Conservation (phyloP, 2,797 vertebrate species). For the Corythornis leucogaster region DNA sequence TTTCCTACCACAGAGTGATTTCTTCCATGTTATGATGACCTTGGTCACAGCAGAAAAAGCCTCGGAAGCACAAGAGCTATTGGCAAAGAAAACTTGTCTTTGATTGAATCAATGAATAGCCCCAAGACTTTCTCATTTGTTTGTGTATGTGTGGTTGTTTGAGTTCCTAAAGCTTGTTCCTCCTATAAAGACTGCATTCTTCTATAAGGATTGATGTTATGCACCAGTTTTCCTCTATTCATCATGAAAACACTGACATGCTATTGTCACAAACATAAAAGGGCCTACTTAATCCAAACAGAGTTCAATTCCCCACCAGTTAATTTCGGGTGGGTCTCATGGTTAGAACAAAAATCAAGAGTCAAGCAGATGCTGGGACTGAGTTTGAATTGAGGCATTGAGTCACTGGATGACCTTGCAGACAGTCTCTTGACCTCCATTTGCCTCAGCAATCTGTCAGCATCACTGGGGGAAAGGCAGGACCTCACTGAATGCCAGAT, state of each 20-base stretch:
- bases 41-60: slow-evolving; percentile 2
- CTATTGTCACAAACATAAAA: slow-evolving; percentile 26
- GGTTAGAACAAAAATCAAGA: slow-evolving; percentile 8
- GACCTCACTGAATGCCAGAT: background rate
- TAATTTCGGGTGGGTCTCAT: background rate
- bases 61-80: slow-evolving; percentile 5
- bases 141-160: background rate
- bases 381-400: slow-evolving; percentile 19
- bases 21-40: slow-evolving; percentile 13
- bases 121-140: background rate
- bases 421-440: slow-evolving; percentile 7
- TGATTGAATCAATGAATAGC: background rate
- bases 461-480: background rate
- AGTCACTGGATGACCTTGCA: background rate
- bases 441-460: background rate
- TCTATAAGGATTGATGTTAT: background rate
- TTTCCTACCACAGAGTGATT: background rate
- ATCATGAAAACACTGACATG: background rate
- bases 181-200: background rate
- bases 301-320: background rate
- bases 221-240: slow-evolving; percentile 17
- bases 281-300: background rate
- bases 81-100: slow-evolving; percentile 44
- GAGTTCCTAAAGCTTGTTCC: slow-evolving; percentile 18
- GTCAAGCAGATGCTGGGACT: slow-evolving; percentile 18